Evolutionary conservation across 2,797 vertebrate species (phyloP).

Genomic region (Microtus californicus): DNA sequence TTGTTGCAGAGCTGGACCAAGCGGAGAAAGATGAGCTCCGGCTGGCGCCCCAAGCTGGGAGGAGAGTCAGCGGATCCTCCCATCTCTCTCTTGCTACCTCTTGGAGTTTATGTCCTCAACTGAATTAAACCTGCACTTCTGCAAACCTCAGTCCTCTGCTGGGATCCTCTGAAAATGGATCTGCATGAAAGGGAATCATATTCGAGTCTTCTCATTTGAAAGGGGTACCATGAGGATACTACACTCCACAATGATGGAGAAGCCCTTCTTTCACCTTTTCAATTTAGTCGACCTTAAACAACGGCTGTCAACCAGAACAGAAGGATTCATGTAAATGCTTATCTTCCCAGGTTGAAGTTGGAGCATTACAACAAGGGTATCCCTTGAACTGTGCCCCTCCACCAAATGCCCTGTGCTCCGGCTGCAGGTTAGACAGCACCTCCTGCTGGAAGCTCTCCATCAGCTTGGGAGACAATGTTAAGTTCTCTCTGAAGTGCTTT

Average conservation of each 20-base stretch:
- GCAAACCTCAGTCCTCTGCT: constrained; percentile 55
- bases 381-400: background rate
- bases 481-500: background rate
- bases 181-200: constrained; percentile 46
- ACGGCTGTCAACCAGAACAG: background rate
- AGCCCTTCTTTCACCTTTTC: constrained; percentile 9
- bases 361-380: background rate
- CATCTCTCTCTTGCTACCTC: constrained; percentile 13
- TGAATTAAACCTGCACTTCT: constrained; percentile 66
- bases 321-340: background rate
- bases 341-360: background rate
- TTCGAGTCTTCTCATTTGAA: constrained; percentile 39
- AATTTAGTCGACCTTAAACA: background rate
- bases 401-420: background rate
- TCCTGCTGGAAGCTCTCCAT: constrained; percentile 3
- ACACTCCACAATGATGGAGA: background rate
- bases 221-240: background rate
- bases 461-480: background rate
- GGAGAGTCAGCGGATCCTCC: constrained; percentile 13
- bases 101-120: constrained; percentile 46
- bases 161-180: constrained; percentile 51
- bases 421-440: background rate
- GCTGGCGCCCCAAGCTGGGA: constrained; percentile 12
- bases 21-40: constrained; percentile 14
- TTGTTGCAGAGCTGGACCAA: constrained; percentile 59